These are phyloP conservation scores for Scalopus aquaticus DNA, from an alignment of 2,113 vertebrate genomes.

Conservation along the genomic window DNA sequence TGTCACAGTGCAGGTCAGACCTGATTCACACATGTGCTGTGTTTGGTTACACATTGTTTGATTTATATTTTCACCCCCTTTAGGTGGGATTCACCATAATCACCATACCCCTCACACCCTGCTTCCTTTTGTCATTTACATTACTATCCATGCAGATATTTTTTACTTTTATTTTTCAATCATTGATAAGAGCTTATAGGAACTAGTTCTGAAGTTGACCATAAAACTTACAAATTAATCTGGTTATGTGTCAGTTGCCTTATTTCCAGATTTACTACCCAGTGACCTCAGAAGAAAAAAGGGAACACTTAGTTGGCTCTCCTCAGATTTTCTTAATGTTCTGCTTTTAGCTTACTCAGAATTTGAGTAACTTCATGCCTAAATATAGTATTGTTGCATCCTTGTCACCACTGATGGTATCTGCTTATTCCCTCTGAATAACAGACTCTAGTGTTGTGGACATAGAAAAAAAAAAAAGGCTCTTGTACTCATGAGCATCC, in stretches of 20 bases:
- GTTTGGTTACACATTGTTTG: background rate
- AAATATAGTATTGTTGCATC: background rate
- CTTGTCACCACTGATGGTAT: background rate
- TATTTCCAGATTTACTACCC: background rate
- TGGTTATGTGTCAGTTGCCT: background rate
- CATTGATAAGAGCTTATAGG: background rate
- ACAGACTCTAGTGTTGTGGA: background rate
- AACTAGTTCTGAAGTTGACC: background rate
- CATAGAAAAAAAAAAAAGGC: background rate
- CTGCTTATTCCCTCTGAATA: background rate
- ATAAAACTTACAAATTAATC: background rate
- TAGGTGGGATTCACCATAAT: background rate
- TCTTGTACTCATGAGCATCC: background rate
- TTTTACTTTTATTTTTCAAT: background rate
- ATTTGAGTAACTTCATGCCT: background rate
- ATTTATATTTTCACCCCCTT: background rate
- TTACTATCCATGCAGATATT: background rate
- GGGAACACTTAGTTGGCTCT: background rate
- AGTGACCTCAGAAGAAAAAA: background rate
- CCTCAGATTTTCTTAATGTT: background rate
- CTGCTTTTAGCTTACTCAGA: background rate
- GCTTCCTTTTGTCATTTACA: background rate
- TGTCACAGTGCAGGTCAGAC: rapidly evolving
- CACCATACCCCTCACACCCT: background rate
- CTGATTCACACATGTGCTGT: background rate